phyloP scores from a whole-genome alignment of 1,140 invertebrate species.

The Zelostemma sp. region DNA sequence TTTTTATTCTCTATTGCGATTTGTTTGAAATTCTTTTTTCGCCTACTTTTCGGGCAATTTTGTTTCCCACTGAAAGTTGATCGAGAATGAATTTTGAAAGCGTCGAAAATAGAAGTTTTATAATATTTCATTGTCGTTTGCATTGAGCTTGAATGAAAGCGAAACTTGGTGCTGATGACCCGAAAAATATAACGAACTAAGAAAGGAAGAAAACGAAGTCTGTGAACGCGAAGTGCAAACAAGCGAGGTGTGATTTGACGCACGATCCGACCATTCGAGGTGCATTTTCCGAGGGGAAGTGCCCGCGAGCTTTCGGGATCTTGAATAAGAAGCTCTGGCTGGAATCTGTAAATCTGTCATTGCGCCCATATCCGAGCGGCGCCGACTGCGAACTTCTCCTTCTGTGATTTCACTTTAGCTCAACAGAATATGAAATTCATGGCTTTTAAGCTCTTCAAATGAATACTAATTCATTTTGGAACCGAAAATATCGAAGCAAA shows the following conservation, averaged over 20 bases:
- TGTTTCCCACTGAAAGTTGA: neutral
- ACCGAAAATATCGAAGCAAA: neutral
- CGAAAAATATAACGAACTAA: conserved; percentile 7
- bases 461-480: neutral
- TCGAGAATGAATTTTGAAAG: too few species aligned
- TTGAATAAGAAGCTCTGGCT: conserved; percentile 56
- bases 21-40: conserved; percentile 18
- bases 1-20: conserved; percentile 20
- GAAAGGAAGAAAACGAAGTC: conserved; percentile 26
- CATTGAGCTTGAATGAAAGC: too few species aligned
- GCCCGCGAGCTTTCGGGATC: conserved; percentile 52
- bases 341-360: conserved; percentile 69
- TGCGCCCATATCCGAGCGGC: conserved; percentile 53
- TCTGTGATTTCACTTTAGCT: neutral
- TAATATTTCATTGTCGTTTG: too few species aligned
- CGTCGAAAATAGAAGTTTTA: too few species aligned
- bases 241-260: conserved; percentile 65
- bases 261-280: conserved; percentile 40
- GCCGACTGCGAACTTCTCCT: conserved; percentile 24
- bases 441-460: neutral
- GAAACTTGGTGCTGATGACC: neutral
- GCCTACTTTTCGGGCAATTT: conserved; percentile 4
- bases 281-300: conserved; percentile 30
- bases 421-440: conserved; percentile 43
- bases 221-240: conserved; percentile 58